Percentiles rank a stretch among this genome's conserved stretches.
phyloP scores from a whole-genome alignment of 1,140 invertebrate genomes.

The Phthorimaea operculella region DNA sequence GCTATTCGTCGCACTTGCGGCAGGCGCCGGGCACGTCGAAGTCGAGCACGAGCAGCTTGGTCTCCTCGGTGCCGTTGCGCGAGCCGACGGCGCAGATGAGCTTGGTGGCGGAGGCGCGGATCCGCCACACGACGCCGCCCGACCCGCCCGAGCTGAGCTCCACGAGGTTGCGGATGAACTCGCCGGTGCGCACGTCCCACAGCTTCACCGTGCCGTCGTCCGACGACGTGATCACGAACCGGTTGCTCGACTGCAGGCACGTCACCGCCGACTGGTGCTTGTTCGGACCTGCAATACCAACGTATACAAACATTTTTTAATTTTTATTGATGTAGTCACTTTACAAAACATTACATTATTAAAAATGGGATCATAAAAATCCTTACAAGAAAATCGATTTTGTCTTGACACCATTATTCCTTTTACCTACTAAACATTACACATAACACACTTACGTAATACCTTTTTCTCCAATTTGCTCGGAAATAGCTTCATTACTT shows the following conservation, averaged over 20 bases:
- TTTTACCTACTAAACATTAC: no score
- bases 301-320: no score
- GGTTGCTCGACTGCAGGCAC: conserved; percentile 96
- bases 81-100: conserved; percentile 98
- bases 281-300: conserved; percentile 77
- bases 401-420: no score
- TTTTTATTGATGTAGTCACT: no score
- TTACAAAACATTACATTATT: no score
- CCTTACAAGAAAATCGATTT: no score
- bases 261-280: conserved; percentile 99
- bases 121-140: conserved; percentile 98
- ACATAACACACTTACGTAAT: no score
- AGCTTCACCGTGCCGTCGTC: conserved; percentile 99
- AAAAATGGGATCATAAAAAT: no score
- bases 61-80: conserved; percentile 98
- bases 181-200: conserved; percentile 96
- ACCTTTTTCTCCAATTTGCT: no score
- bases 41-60: conserved; percentile 96
- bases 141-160: conserved; percentile 93
- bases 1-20: conserved; percentile 68
- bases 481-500: no score
- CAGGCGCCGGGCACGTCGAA: conserved; percentile 88
- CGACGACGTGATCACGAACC: conserved; percentile 99
- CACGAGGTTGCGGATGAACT: conserved; percentile 96
- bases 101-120: conserved; percentile 93